Conservation (phyloP, 2,888 invertebrate genomes). For the Callinectes sapidus region DNA sequence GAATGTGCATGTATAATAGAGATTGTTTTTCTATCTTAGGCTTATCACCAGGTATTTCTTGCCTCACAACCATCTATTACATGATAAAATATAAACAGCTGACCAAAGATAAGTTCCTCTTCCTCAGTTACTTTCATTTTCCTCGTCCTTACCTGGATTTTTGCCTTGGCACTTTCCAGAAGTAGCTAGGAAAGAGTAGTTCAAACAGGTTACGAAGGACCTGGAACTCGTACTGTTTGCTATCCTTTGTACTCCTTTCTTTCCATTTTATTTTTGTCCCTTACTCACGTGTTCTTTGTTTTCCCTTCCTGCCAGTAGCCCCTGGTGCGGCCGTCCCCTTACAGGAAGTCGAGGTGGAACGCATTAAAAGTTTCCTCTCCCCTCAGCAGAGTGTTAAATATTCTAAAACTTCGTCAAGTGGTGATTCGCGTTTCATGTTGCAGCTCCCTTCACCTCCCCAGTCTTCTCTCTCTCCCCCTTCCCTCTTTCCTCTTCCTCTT, state of each 20-base stretch:
- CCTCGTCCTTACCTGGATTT: neutral
- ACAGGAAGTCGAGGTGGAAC: neutral
- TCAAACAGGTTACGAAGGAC: too few relatives aligned
- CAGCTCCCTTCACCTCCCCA: neutral
- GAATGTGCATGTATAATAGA: neutral
- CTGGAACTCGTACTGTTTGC: too few relatives aligned
- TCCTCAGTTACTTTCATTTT: neutral
- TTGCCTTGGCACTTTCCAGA: too few relatives aligned
- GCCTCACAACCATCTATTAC: neutral
- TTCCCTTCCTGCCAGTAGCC: neutral
- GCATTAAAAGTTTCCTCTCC: constrained; percentile 52
- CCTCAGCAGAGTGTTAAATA: constrained; percentile 42
- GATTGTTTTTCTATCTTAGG: neutral
- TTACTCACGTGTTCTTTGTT: constrained; percentile 16
- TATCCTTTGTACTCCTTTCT: neutral
- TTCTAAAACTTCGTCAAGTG: constrained; percentile 55
- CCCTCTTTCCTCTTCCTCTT: neutral
- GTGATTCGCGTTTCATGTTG: constrained; percentile 56
- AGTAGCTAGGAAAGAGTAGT: too few relatives aligned
- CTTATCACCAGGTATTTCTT: neutral
- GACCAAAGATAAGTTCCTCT: neutral
- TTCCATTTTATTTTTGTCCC: neutral
- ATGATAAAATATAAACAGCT: neutral
- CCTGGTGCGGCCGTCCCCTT: neutral
- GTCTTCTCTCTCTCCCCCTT: neutral